Percentiles rank a stretch among this genome's conserved stretches.
These are phyloP conservation scores for Lepeophtheirus salmonis DNA, from an alignment of 1,140 invertebrate genomes.

Conservation along the genomic window DNA sequence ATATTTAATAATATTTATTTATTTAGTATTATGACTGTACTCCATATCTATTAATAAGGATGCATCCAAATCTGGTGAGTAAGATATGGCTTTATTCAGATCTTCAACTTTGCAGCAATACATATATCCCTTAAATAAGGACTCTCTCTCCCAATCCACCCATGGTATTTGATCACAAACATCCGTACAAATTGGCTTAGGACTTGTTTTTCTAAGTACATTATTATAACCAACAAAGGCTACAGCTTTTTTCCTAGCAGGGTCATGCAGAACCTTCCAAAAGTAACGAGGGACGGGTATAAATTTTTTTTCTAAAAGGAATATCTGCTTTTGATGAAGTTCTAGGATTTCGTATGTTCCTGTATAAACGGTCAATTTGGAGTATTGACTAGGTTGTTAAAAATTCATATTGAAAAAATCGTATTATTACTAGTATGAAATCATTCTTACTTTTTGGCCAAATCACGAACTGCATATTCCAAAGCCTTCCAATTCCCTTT, in stretches of 20 bases:
- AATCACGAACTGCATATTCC: not conserved
- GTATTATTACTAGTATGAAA: not conserved
- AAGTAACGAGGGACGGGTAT: slow-evolving; percentile 20
- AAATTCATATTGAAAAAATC: not conserved
- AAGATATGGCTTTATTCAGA: slow-evolving; percentile 15
- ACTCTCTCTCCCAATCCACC: slow-evolving; percentile 18
- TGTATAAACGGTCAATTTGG: not conserved
- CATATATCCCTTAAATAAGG: slow-evolving; percentile 19
- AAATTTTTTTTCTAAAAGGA: not conserved
- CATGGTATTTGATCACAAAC: slow-evolving; percentile 17
- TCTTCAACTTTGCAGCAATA: slow-evolving; percentile 21
- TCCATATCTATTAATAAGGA: not conserved
- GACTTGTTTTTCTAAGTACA: slow-evolving; percentile 8
- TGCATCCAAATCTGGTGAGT: slow-evolving; percentile 18
- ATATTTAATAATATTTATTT: too few species aligned
- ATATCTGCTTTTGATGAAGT: not conserved
- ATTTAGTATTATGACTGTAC: too few species aligned
- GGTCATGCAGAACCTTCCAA: slow-evolving; percentile 22
- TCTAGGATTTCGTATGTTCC: not conserved
- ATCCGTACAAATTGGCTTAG: slow-evolving; percentile 16
- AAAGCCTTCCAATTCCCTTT: slow-evolving; percentile 42
- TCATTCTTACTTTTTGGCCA: slow-evolving; percentile 6
- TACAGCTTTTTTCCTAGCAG: slow-evolving; percentile 15
- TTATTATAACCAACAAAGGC: slow-evolving; percentile 21
- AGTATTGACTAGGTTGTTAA: not conserved